Evolutionary conservation across 2,797 vertebrate genomes (phyloP).

Genomic region (Amniataba percoides): DNA sequence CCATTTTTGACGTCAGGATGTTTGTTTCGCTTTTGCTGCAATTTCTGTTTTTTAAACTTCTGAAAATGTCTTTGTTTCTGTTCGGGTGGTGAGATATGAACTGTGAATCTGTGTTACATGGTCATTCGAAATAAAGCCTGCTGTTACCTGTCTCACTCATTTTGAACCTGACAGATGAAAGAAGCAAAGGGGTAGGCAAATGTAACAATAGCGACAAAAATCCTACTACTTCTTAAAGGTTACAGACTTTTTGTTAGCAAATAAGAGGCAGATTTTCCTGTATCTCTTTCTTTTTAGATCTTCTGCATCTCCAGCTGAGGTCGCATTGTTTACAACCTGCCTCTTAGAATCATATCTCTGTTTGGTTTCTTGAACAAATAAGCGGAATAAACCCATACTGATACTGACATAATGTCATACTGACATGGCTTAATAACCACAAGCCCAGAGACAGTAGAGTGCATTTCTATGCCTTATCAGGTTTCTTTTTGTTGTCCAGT

Average conservation of each 20-base stretch:
- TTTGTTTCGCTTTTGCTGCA: slow-evolving; percentile 70
- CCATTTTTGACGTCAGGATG: slow-evolving; percentile 70
- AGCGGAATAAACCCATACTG: slow-evolving; percentile 36
- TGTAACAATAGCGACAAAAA: not conserved
- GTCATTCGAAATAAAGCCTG: slow-evolving; percentile 63
- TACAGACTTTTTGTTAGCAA: slow-evolving; percentile 26
- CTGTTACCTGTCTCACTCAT: slow-evolving; percentile 47
- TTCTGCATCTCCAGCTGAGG: slow-evolving; percentile 59
- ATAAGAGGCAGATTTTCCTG: slow-evolving; percentile 38
- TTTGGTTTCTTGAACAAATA: slow-evolving; percentile 51
- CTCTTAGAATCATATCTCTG: slow-evolving; percentile 53
- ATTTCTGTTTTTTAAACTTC: slow-evolving; percentile 40
- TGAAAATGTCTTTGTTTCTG: slow-evolving; percentile 57
- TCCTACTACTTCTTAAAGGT: slow-evolving; percentile 30
- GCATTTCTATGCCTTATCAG: slow-evolving; percentile 72
- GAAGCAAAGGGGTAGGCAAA: slow-evolving; percentile 2
- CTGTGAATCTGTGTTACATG: slow-evolving; percentile 81
- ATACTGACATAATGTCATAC: too few relatives aligned
- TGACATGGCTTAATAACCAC: slow-evolving; percentile 36
- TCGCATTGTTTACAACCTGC: slow-evolving; percentile 69
- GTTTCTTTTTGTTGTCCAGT: slow-evolving; percentile 68
- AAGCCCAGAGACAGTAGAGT: slow-evolving; percentile 55
- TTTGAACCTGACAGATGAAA: slow-evolving; percentile 40
- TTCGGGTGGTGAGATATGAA: slow-evolving; percentile 72
- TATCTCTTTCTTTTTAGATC: slow-evolving; percentile 63